These are phyloP conservation scores for Uloborus diversus DNA, from an alignment of 1,140 invertebrate species.

Conservation along the genomic window DNA sequence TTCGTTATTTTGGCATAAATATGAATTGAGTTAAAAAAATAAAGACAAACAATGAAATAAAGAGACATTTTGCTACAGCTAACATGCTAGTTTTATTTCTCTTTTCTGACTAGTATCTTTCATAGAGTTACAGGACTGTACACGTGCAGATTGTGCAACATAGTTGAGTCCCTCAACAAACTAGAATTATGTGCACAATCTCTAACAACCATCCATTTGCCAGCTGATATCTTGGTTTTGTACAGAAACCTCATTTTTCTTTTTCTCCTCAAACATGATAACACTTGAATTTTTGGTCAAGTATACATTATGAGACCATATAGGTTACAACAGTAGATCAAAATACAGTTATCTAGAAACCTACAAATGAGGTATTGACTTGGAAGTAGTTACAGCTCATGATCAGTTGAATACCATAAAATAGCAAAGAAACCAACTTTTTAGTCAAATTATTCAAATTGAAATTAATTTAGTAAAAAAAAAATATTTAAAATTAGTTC, in stretches of 20 bases:
- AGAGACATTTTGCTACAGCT: too few species aligned
- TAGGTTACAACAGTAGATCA: slow-evolving; percentile 33
- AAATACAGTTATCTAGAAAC: slow-evolving; percentile 25
- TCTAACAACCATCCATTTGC: slow-evolving; percentile 55
- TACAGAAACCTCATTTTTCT: slow-evolving; percentile 26
- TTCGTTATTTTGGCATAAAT: too few species aligned
- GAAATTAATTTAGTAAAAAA: neutral
- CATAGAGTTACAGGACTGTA: slow-evolving; percentile 54
- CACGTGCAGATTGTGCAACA: slow-evolving; percentile 56
- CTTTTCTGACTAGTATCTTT: slow-evolving; percentile 55
- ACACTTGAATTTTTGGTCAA: too few species aligned
- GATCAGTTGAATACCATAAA: slow-evolving; percentile 11
- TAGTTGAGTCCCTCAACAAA: slow-evolving; percentile 50
- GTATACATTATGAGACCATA: slow-evolving; percentile 37
- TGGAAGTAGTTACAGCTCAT: slow-evolving; percentile 44
- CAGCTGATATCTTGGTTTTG: slow-evolving; percentile 14
- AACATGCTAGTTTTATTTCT: slow-evolving; percentile 51
- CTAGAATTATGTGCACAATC: slow-evolving; percentile 55
- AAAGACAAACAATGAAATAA: too few species aligned
- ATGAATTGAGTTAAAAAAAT: too few species aligned
- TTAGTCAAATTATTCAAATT: neutral
- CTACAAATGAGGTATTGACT: slow-evolving; percentile 42
- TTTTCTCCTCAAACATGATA: too few species aligned
- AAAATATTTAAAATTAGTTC: neutral
- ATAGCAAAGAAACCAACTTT: slow-evolving; percentile 26